These are phyloP conservation scores for Cantharis lateralis DNA, from an alignment of 2,888 invertebrate species.

Conservation along the genomic window DNA sequence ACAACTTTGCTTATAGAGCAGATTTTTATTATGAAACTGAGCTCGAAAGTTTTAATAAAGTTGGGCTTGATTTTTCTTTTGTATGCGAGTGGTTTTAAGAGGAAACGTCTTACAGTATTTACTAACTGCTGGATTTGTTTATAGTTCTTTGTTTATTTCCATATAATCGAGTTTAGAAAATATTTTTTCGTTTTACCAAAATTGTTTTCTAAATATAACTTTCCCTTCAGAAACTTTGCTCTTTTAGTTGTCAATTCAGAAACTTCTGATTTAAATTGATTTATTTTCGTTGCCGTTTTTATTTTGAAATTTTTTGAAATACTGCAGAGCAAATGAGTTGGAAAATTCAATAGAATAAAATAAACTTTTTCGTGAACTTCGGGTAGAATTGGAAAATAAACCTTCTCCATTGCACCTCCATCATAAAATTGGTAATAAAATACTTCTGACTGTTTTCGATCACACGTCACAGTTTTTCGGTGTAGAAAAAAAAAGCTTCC, in stretches of 20 bases:
- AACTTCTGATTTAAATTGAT: background rate
- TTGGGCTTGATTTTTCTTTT: background rate
- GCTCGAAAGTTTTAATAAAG: background rate
- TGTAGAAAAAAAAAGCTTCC: too few relatives aligned
- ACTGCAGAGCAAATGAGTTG: background rate
- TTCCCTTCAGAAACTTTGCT: background rate
- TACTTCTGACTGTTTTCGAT: too few relatives aligned
- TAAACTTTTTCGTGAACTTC: background rate
- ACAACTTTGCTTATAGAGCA: background rate
- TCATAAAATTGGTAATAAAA: background rate
- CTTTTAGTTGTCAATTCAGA: background rate
- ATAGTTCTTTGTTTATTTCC: background rate
- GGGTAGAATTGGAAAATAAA: background rate
- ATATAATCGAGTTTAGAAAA: background rate
- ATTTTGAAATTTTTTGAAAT: too few relatives aligned
- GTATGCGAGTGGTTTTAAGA: background rate
- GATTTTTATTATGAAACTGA: background rate
- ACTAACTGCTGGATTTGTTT: background rate
- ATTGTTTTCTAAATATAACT: background rate
- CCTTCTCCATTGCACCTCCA: background rate
- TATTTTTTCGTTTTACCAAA: too few relatives aligned
- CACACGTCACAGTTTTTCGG: too few relatives aligned
- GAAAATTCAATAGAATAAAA: background rate
- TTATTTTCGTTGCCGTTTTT: background rate
- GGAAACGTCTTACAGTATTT: background rate